These are phyloP conservation scores for Muscidifurax raptorellus DNA, from an alignment of 1,140 invertebrate genomes.

Conservation along the genomic window DNA sequence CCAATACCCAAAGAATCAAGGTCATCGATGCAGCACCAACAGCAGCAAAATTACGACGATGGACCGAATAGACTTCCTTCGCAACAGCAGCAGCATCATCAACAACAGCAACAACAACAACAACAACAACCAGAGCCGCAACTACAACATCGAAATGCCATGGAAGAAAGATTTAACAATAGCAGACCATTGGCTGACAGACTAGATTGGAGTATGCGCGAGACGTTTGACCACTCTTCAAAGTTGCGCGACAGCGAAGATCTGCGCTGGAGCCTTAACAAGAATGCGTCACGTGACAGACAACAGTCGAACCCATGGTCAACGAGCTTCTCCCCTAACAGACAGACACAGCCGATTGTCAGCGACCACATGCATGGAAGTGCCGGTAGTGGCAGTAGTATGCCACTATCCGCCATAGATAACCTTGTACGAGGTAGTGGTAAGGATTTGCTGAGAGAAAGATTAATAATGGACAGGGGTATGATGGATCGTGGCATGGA, in stretches of 20 bases:
- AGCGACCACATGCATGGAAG: not conserved
- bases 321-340: slow-evolving; percentile 3
- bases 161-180: slow-evolving; percentile 7
- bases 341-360: not conserved
- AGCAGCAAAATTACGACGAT: not conserved
- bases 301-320: not conserved
- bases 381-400: not conserved
- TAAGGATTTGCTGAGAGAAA: not conserved
- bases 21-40: not conserved
- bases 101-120: not conserved
- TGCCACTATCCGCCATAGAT: not conserved
- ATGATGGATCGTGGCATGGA: slow-evolving; percentile 23
- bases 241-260: slow-evolving; percentile 65
- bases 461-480: slow-evolving; percentile 1
- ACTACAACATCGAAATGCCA: not conserved
- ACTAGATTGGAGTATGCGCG: slow-evolving; percentile 68
- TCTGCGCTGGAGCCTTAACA: slow-evolving; percentile 67
- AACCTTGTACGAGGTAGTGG: not conserved
- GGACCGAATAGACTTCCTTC: not conserved
- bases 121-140: not conserved
- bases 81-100: not conserved
- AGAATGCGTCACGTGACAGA: not conserved
- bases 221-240: slow-evolving; percentile 61
- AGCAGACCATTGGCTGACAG: slow-evolving; percentile 65
- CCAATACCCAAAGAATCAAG: slow-evolving; percentile 62